A percentile compares a stretch with the other conserved stretches of the same genome.
These are phyloP conservation scores for Ryuthela nishihirai DNA, from an alignment of 2,888 invertebrate species.

Conservation along the genomic window DNA sequence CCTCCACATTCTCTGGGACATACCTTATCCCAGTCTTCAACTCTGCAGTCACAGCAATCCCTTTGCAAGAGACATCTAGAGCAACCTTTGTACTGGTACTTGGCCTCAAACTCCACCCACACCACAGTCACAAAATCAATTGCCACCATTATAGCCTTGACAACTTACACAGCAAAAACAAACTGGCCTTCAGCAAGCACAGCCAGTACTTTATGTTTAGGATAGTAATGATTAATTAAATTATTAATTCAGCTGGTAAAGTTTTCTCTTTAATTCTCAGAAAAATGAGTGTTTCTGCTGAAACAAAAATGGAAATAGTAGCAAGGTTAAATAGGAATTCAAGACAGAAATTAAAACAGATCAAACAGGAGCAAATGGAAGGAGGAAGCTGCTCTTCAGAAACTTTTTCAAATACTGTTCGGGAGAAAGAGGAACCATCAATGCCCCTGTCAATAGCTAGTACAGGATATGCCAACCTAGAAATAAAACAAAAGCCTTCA, in stretches of 20 bases:
- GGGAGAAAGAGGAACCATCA: constrained; percentile 58
- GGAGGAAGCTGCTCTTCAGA: constrained; percentile 12
- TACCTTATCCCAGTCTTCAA: constrained; percentile 34
- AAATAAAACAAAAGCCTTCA: constrained; percentile 34
- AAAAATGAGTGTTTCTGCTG: constrained; percentile 14
- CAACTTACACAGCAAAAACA: constrained; percentile 33
- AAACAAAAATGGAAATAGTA: constrained; percentile 27
- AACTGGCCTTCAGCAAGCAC: constrained; percentile 34
- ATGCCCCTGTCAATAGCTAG: constrained; percentile 55
- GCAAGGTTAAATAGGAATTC: constrained; percentile 17
- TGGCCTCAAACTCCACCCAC: constrained; percentile 39
- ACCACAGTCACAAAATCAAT: constrained; percentile 24
- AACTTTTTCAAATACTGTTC: constrained; percentile 6
- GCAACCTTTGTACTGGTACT: constrained; percentile 34
- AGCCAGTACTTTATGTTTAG: constrained; percentile 26
- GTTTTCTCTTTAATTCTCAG: constrained; percentile 28
- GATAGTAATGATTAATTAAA: constrained; percentile 35
- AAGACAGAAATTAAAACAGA: constrained; percentile 14
- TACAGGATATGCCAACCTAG: constrained; percentile 42
- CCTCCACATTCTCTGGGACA: constrained; percentile 15
- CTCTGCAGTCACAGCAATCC: constrained; percentile 38
- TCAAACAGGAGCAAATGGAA: constrained; percentile 40
- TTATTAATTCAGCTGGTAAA: constrained; percentile 20
- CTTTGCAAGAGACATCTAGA: constrained; percentile 36
- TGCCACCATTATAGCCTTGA: constrained; percentile 39